Percentiles rank a stretch among this genome's conserved stretches.
These are phyloP conservation scores for Tigriopus japonicus DNA, from an alignment of 1,140 invertebrate species.

Conservation along the genomic window DNA sequence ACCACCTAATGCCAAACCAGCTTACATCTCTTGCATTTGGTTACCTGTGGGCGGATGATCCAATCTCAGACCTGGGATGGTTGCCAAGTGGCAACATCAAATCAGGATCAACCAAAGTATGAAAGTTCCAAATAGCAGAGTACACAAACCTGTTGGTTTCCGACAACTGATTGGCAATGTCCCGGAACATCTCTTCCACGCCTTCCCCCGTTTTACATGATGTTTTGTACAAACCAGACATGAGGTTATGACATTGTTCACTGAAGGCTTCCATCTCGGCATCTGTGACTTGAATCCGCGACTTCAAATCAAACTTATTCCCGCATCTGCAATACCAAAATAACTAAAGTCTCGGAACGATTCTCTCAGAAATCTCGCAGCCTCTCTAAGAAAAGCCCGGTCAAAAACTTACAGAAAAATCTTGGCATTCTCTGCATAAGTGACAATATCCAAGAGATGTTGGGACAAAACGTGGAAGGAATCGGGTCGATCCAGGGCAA, in stretches of 20 bases:
- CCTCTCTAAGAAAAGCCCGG: background rate
- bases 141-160: constrained; percentile 43
- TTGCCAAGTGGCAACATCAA: too few relatives aligned
- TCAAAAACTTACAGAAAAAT: constrained; percentile 43
- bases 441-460: constrained; percentile 71
- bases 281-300: constrained; percentile 50
- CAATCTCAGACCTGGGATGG: too few relatives aligned
- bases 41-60: too few relatives aligned
- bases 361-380: background rate
- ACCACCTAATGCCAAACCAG: too few relatives aligned
- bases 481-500: constrained; percentile 68
- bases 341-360: background rate
- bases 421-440: constrained; percentile 78
- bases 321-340: too few relatives aligned
- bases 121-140: too few relatives aligned
- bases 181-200: constrained; percentile 71
- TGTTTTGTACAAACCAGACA: constrained; percentile 49
- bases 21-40: too few relatives aligned
- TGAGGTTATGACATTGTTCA: constrained; percentile 13
- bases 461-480: constrained; percentile 79
- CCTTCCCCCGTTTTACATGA: constrained; percentile 74
- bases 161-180: constrained; percentile 57
- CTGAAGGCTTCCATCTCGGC: constrained; percentile 76
- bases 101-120: too few relatives aligned
- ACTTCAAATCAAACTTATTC: constrained; percentile 64